Evolutionary conservation across 2,113 vertebrate species (phyloP).

Genomic region (Mesembrinibis cayennensis): DNA sequence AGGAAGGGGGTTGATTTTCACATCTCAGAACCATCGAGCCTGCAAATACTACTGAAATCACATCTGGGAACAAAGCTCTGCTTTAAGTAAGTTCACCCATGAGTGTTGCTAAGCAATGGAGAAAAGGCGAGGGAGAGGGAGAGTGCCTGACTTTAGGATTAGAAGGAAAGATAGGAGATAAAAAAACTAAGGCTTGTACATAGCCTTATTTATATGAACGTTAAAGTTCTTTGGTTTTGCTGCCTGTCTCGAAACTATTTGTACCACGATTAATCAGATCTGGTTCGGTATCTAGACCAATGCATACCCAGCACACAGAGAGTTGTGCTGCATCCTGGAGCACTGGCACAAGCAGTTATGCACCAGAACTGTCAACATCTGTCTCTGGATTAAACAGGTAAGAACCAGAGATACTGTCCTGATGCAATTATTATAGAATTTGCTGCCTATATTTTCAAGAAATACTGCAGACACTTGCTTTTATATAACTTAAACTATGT

Average conservation of each 20-base stretch:
- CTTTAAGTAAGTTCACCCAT: slow-evolving; percentile 55
- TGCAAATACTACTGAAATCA: slow-evolving; percentile 42
- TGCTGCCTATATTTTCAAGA: neutral
- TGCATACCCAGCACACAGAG: neutral
- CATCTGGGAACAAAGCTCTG: slow-evolving; percentile 57
- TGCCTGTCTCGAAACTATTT: neutral
- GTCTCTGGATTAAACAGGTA: slow-evolving; percentile 46
- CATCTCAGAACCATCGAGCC: slow-evolving; percentile 18
- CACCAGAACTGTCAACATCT: slow-evolving; percentile 32
- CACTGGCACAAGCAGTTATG: neutral
- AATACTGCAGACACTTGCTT: neutral
- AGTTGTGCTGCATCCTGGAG: slow-evolving; percentile 3
- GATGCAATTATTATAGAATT: neutral
- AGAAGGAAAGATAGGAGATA: neutral
- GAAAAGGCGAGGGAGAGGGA: neutral
- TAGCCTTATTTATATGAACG: neutral
- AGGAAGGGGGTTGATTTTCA: slow-evolving; percentile 10
- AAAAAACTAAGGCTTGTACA: neutral
- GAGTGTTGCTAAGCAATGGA: slow-evolving; percentile 75
- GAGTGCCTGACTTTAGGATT: slow-evolving; percentile 32
- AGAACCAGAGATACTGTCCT: neutral
- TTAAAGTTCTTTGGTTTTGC: neutral
- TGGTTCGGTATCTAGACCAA: neutral
- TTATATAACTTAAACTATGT: neutral
- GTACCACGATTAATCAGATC: neutral